phyloP scores from a whole-genome alignment of 2,113 vertebrate genomes.

The Aegypius monachus region DNA sequence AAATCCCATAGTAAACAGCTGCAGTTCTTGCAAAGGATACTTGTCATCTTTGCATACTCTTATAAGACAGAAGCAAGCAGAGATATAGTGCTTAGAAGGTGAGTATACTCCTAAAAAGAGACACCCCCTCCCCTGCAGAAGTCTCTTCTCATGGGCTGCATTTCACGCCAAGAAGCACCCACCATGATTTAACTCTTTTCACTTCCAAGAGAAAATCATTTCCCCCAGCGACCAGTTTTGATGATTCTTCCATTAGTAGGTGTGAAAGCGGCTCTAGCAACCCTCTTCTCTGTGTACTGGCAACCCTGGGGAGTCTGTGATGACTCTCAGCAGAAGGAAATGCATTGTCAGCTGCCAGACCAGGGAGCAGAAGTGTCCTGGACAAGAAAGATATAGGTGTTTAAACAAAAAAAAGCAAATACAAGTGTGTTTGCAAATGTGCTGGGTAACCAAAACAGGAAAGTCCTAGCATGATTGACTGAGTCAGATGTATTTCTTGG shows the following conservation, averaged over 20 bases:
- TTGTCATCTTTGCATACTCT: background rate
- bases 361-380: background rate
- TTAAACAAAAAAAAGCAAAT: background rate
- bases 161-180: conserved; percentile 10
- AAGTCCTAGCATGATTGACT: background rate
- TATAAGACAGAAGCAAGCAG: background rate
- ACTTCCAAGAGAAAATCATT: background rate
- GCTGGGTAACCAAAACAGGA: background rate
- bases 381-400: background rate
- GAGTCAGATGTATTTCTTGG: background rate
- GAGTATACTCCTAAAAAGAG: background rate
- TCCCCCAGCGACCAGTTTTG: background rate
- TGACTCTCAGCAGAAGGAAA: conserved; percentile 10
- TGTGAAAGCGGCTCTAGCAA: conserved; percentile 36
- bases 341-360: background rate
- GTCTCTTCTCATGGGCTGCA: background rate
- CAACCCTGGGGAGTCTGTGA: background rate
- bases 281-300: background rate
- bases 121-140: background rate
- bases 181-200: background rate
- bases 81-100: background rate
- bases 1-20: background rate
- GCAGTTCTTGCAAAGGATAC: background rate
- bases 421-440: background rate
- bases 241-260: conserved; percentile 34